Evolutionary conservation across 2,113 vertebrate genomes (phyloP), one percentile per base, ranked within the genome.

Genomic region (Beaufortia kweichowensis): DNA sequence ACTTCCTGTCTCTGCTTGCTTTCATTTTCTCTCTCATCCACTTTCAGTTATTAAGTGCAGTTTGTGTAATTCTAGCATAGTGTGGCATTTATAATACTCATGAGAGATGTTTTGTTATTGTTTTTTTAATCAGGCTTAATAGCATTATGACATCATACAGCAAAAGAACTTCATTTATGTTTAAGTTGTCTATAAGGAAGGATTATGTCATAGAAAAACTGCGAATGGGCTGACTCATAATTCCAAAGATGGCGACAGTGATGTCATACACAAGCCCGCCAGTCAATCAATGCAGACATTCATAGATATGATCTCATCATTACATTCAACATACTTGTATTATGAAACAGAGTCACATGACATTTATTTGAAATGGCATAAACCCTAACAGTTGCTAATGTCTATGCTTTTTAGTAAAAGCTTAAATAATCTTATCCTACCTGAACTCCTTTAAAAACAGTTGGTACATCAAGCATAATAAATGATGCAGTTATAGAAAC

Each of bases 201-300:
- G 46, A 33, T 53, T 63, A 3, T 64, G 62, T 26, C 46, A 28
- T 66, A 24, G 15, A 53, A 53, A 50, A 50, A 31, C 17, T 68
- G 26, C 31, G 10, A 69, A 70, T 53, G 28, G n/a, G 2, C 11
- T 35, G 29, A 41, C 53, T 59, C 55, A 57, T 35, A 59, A 59
- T 12, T 9, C 12, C n/a, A 70, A 26, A 70, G 14, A 24, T 41
- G 69, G 1, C 53, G 28, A 24, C 4, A 6, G n/a, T 41, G 68
- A 71, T n/a, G 19, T 71, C 69, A 71, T 39, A 28, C 26, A 59
- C 31, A 69, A 23, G 11, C 48, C 48, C 11, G 33, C 6, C 3
- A 43, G 63, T 39, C 53, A 24, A 71, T 71, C 68, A 57, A 41
- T 41, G 39, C 33, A 28, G 29, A 24, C 31, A 71, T 35, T 39